A percentile compares a stretch with the other conserved stretches of the same genome.
Conservation (phyloP, 30 jellyfish, hydroid and myxozoan species). For the Aurelia aurita region DNA sequence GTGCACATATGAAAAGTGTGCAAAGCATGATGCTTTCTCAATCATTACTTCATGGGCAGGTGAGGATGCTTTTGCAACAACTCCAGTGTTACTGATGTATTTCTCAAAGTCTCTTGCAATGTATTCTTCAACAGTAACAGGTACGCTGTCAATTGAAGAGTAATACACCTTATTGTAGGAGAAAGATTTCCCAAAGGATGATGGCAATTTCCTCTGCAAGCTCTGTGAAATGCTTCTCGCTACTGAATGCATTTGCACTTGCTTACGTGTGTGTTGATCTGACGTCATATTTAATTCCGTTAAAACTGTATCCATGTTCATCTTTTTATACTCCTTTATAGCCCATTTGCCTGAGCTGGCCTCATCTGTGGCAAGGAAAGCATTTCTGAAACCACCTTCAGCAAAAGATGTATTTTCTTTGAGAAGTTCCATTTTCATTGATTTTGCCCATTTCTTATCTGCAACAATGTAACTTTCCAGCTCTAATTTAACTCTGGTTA, state of each 20-base stretch:
- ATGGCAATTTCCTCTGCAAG: too few relatives aligned
- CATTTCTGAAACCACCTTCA: conserved; percentile 9
- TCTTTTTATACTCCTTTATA: too few relatives aligned
- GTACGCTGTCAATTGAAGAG: conserved; percentile 4
- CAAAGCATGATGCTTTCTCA: conserved; percentile 10
- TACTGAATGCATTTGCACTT: too few relatives aligned
- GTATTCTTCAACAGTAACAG: conserved; percentile 47
- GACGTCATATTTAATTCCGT: too few relatives aligned
- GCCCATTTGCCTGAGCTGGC: too few relatives aligned
- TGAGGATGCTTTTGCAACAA: background rate
- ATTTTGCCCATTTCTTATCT: conserved; percentile 1
- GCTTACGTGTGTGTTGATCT: too few relatives aligned
- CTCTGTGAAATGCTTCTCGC: too few relatives aligned
- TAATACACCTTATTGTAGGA: too few relatives aligned
- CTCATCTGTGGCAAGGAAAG: conserved; percentile 7
- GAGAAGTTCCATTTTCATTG: background rate
- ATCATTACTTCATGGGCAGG: conserved; percentile 8
- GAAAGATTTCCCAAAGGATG: too few relatives aligned
- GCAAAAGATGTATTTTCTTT: conserved; percentile 7
- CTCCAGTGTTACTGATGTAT: conserved; percentile 37
- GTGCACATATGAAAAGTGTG: conserved; percentile 13
- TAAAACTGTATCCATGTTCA: too few relatives aligned
- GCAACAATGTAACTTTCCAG: background rate
- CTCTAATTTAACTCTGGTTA: background rate
- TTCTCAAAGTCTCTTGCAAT: conserved; percentile 27